Percentiles rank a stretch among this genome's conserved stretches.
Evolutionary conservation across 1,140 invertebrate species (phyloP).

Genomic region (Spodoptera litura): DNA sequence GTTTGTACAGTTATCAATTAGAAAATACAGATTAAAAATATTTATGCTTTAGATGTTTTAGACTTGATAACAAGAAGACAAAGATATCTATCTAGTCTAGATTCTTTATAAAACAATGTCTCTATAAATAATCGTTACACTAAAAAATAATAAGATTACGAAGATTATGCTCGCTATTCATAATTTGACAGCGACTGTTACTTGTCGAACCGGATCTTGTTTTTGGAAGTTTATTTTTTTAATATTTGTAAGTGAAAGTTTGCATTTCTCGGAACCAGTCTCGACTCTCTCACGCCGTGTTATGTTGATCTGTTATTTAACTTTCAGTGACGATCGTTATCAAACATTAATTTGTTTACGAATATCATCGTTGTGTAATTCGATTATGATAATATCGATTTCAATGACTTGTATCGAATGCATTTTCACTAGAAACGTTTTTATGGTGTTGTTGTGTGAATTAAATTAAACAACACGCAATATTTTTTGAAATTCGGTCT

Average conservation of each 20-base stretch:
- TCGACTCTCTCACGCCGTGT: conserved; percentile 61
- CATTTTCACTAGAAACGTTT: conserved; percentile 6
- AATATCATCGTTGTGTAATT: conserved; percentile 55
- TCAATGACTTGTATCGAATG: conserved; percentile 3
- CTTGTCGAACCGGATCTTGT: conserved; percentile 68
- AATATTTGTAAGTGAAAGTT: conserved; percentile 72
- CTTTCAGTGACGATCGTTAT: conserved; percentile 74
- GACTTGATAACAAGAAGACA: too few species aligned
- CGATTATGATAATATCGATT: conserved; percentile 35
- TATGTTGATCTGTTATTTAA: conserved; percentile 73
- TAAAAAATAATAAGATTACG: conserved; percentile 14
- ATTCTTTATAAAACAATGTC: background rate
- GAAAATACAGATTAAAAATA: too few species aligned
- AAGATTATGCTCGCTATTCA: conserved; percentile 46
- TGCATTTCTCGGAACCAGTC: conserved; percentile 68
- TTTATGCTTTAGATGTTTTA: too few species aligned
- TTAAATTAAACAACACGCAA: background rate
- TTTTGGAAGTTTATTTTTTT: conserved; percentile 61
- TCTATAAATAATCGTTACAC: conserved; percentile 2
- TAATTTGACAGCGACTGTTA: conserved; percentile 52
- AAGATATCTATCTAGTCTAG: too few species aligned
- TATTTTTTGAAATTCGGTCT: too few species aligned
- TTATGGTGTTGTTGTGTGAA: background rate
- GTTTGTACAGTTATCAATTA: background rate
- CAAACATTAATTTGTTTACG: conserved; percentile 61